Conservation (phyloP, 2,888 invertebrate genomes). For the Patella pellucida region DNA sequence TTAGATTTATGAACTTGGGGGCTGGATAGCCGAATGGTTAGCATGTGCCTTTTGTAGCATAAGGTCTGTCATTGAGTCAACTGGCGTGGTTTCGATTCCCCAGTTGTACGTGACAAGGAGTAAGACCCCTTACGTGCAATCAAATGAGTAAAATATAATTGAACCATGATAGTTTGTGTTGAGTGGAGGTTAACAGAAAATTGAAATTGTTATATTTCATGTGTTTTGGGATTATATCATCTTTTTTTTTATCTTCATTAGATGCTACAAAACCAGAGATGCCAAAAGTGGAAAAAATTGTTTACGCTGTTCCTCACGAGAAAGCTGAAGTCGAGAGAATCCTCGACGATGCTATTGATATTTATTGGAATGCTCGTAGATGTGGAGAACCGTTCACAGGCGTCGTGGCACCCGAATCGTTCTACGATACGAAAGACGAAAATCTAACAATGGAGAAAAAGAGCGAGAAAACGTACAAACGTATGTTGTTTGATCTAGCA, state of each 20-base stretch:
- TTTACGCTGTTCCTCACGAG: conserved; percentile 63
- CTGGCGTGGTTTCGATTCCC: too few species aligned
- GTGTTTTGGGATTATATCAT: too few species aligned
- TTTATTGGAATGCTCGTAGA: conserved; percentile 60
- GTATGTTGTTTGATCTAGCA: conserved; percentile 68
- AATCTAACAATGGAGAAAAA: conserved; percentile 47
- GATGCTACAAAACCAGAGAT: neutral
- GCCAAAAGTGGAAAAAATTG: conserved; percentile 36
- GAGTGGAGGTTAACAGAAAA: too few species aligned
- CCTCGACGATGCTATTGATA: conserved; percentile 57
- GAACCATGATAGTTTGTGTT: too few species aligned
- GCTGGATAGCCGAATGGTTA: too few species aligned
- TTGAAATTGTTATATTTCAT: too few species aligned
- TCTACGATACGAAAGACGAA: conserved; percentile 43
- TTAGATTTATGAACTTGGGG: too few species aligned
- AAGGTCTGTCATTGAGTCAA: too few species aligned
- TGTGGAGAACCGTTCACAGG: conserved; percentile 59
- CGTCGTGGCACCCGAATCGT: conserved; percentile 50
- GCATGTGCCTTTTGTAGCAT: too few species aligned
- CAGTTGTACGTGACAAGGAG: too few species aligned
- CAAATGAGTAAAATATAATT: too few species aligned
- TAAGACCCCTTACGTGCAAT: too few species aligned
- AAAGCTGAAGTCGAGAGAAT: conserved; percentile 55
- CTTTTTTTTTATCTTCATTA: conserved; percentile 2
- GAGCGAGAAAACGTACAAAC: conserved; percentile 62